Base-by-base conservation (phyloP, 2,797 vertebrate species). In the Microhierax caerulescens region DNA sequence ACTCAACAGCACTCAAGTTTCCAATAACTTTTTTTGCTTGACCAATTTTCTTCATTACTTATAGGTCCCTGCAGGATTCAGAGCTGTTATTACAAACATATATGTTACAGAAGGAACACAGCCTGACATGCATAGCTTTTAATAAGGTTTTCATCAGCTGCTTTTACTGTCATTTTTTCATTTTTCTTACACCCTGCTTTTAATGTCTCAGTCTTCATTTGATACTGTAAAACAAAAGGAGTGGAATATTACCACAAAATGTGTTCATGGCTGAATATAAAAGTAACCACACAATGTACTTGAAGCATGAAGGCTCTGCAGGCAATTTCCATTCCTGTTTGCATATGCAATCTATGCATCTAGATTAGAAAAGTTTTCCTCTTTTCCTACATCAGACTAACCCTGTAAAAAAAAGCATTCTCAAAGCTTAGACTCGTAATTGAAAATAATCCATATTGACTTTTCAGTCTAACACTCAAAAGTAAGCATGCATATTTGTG, bases 11-110 rank as follows among this genome's bases (percentile, higher is more conserved):
- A 85, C 70, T 96, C 73, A 91, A 67, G 86, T 95, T 93, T 94
- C 85, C 85, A 93, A 84, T 93, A 94, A 91, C 47, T 81, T 70
- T 78, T 77, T 92, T 87, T 84, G 53, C 79, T 95, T 92, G 79
- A 97, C 76, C 90, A 92, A 75, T 90, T 96, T 93, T 95, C 61
- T 81, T 92, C 70, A 56, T 88, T 94, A 90, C 90, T 94, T 90
- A 85, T 0, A 92, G 73, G 73, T n/a, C 73, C 59, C 93, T 68
- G 13, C 47, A 96, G 95, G 88, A 92, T 87, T 88, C 68, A 25
- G 79, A 84, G 79, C 73, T 90, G 51, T 92, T 93, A 93, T 79
- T 96, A 67, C 65, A 63, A 94, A 92, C 69, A 88, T 85, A 93
- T 24, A 95, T 39, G 16, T 90, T 88, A 73, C 89, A 96, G 83